These are phyloP conservation scores for Nasonia longicornis DNA, from an alignment of 1,140 invertebrate genomes.

Conservation along the genomic window DNA sequence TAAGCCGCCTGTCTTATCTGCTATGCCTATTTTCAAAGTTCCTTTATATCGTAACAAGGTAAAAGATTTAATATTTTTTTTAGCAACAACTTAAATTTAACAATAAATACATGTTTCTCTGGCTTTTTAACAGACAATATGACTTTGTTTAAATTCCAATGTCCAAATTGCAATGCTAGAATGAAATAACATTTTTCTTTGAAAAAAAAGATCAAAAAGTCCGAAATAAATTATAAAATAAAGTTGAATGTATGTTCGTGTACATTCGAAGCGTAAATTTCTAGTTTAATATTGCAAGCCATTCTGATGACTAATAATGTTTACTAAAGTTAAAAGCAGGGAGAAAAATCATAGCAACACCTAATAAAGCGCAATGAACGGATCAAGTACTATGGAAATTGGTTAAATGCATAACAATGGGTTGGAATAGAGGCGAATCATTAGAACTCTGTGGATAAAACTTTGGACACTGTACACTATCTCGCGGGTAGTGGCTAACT, in stretches of 20 bases:
- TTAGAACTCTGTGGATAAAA: background rate
- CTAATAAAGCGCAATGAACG: background rate
- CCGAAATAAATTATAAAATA: slow-evolving; percentile 1
- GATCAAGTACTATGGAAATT: background rate
- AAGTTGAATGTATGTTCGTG: background rate
- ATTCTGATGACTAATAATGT: background rate
- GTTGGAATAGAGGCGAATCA: background rate
- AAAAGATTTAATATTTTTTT: background rate
- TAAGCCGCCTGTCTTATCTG: slow-evolving; percentile 21
- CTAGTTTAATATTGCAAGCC: background rate
- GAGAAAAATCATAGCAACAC: background rate
- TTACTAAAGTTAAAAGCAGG: background rate
- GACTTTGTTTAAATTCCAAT: background rate
- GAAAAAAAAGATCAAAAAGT: background rate
- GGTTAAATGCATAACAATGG: background rate
- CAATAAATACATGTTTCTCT: slow-evolving; percentile 25
- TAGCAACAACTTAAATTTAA: slow-evolving; percentile 20
- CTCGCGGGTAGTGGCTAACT: background rate
- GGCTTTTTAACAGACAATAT: background rate
- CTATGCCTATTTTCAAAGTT: background rate
- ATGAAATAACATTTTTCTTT: background rate
- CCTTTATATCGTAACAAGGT: slow-evolving; percentile 7
- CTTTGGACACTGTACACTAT: background rate
- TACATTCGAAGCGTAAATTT: background rate
- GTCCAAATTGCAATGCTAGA: background rate